Evolutionary conservation across 2,888 invertebrate species (phyloP), one percentile per base, ranked within the genome.

Genomic region (Leuctra nigra): DNA sequence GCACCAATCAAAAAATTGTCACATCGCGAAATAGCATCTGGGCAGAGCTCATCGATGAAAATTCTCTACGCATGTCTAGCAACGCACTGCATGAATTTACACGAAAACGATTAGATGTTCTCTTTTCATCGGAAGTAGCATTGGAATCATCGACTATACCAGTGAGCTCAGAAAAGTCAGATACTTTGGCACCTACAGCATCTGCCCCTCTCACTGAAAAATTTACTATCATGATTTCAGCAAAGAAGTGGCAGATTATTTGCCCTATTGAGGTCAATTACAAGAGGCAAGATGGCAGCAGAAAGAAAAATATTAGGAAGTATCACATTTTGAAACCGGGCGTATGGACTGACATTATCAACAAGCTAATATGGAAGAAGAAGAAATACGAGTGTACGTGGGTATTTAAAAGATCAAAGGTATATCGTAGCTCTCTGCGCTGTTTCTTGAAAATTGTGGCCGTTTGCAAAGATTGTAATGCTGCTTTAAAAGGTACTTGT

Each of bases 21-120:
- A 6, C 29, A 29, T 6, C 29, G 7, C 6, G 7, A 6, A 29
- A 11, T 29, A 29, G 11, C 6, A 25, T 48, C n/a, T 48, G 48
- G 48, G 11, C 14, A 14, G 20, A 24, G 14, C 14, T 48, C n/a
- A 29, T 13, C 9, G 18, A 7, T 16, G 14, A 25, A 6, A 13
- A 48, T 48, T n/a, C 14, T 7, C 48, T 48, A n/a, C 14, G 16
- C 9, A 48, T 48, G 48, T 18, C 29, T 14, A 9, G 4, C 14
- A 25, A 48, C n/a, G 25, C 48, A 16, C 25, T 48, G 2, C 29
- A 48, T 20, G 48, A 48, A 29, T 48, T 48, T 33, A 33, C 48
- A 13, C 25, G 48, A 29, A 48, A 48, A 20, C 25, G 48, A 3
- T 16, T 16, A n/a, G 29, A 29, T 29, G 29, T 7, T 29, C 11